phyloP scores from a whole-genome alignment of 2,113 vertebrate genomes.

The Apus apus region DNA sequence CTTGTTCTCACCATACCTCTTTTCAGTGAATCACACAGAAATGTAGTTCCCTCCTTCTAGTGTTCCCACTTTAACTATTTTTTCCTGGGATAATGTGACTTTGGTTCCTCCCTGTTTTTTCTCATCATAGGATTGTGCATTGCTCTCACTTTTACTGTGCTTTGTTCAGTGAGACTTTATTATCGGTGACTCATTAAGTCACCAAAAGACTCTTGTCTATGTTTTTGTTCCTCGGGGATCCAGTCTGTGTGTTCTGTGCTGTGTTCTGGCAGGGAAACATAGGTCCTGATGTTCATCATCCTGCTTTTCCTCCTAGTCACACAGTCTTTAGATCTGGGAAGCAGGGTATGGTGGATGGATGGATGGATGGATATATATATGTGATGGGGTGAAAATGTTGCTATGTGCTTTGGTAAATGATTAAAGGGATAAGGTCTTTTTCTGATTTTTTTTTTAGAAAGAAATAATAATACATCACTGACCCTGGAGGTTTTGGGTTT shows the following conservation, averaged over 20 bases:
- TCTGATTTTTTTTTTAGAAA: not conserved
- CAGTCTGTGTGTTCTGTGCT: not conserved
- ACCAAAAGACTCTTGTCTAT: not conserved
- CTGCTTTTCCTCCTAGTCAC: not conserved
- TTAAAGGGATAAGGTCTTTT: not conserved
- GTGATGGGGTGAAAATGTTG: not conserved
- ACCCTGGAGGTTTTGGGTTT: no score
- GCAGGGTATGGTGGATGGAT: not conserved
- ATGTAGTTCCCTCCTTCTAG: accelerated
- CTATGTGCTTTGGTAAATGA: not conserved
- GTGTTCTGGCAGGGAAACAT: not conserved
- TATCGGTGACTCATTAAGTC: not conserved
- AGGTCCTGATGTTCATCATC: not conserved
- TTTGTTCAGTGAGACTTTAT: not conserved
- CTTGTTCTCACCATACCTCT: not conserved
- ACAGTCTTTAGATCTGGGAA: not conserved
- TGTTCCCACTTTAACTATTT: not conserved
- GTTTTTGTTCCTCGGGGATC: not conserved
- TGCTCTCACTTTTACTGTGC: not conserved
- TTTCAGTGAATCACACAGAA: not conserved
- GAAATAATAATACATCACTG: not conserved
- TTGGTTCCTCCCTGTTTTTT: not conserved
- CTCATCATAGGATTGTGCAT: accelerated
- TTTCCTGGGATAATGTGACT: not conserved
- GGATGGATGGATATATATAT: not conserved